These are phyloP conservation scores for Oncorhynchus gorbuscha DNA, from an alignment of 2,113 vertebrate genomes.

Conservation along the genomic window DNA sequence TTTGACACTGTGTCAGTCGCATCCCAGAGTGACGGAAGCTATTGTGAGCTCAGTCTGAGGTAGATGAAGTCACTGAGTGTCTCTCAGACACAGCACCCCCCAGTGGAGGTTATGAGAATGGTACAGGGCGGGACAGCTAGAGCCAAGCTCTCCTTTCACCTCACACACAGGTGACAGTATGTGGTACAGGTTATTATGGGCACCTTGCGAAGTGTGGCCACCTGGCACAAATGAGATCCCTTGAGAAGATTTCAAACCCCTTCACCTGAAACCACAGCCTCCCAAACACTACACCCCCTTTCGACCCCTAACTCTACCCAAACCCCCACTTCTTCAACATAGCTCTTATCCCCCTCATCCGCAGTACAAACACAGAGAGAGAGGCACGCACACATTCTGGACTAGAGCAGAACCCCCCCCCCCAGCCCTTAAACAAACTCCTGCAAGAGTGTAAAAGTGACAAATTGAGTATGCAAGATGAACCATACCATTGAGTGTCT, in stretches of 20 bases:
- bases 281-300: not conserved
- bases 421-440: constrained; percentile 36
- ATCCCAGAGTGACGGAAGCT: not conserved
- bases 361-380: not conserved
- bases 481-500: constrained; percentile 45
- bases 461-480: constrained; percentile 40
- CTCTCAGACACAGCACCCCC: constrained; percentile 32
- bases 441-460: constrained; percentile 53
- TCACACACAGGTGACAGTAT: constrained; percentile 60
- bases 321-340: not conserved
- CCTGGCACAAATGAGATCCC: constrained; percentile 54
- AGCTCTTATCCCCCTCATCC: constrained; percentile 22
- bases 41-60: not conserved
- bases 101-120: constrained; percentile 10
- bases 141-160: constrained; percentile 26
- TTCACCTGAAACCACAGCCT: constrained; percentile 39
- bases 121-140: not conserved
- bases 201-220: constrained; percentile 52
- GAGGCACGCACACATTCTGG: constrained; percentile 7
- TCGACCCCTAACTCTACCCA: not conserved
- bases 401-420: constrained; percentile 10
- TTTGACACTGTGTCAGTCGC: not conserved
- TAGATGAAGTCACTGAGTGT: not conserved
- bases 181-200: constrained; percentile 51
- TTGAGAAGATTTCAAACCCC: constrained; percentile 50